A percentile compares a stretch with the other conserved stretches of the same genome.
Conservation (phyloP, 2,888 invertebrate species). For the Cantharis nigra region DNA sequence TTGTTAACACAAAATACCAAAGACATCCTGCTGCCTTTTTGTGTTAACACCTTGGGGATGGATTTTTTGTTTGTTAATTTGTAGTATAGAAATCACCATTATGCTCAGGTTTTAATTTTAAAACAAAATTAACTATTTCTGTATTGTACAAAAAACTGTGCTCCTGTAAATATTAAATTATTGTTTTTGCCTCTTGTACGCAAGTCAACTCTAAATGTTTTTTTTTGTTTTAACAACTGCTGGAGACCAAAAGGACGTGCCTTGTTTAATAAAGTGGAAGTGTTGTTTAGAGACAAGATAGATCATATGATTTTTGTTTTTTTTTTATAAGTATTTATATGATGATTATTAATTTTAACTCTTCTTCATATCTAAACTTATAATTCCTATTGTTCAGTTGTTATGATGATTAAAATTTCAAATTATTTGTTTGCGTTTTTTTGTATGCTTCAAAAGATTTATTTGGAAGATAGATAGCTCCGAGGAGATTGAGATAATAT, state of each 20-base stretch:
- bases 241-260: conserved; percentile 30
- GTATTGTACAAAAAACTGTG: not conserved
- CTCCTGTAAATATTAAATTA: conserved; percentile 19
- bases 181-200: not conserved
- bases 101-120: conserved; percentile 7
- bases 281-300: conserved; percentile 10
- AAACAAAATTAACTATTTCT: conserved; percentile 6
- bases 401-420: not conserved
- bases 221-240: conserved; percentile 8
- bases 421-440: not conserved
- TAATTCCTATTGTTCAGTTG: not conserved
- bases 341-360: not conserved
- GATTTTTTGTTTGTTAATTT: not conserved
- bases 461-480: too few species aligned
- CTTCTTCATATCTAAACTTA: not conserved
- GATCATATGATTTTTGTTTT: not conserved
- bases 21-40: not conserved
- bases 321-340: not conserved
- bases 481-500: too few species aligned
- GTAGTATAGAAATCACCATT: not conserved
- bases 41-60: not conserved
- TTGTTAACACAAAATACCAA: not conserved
- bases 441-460: not conserved
- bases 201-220: not conserved
- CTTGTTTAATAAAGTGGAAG: conserved; percentile 18